These are phyloP conservation scores for Morus bassanus DNA, from an alignment of 2,797 vertebrate genomes.

Conservation along the genomic window DNA sequence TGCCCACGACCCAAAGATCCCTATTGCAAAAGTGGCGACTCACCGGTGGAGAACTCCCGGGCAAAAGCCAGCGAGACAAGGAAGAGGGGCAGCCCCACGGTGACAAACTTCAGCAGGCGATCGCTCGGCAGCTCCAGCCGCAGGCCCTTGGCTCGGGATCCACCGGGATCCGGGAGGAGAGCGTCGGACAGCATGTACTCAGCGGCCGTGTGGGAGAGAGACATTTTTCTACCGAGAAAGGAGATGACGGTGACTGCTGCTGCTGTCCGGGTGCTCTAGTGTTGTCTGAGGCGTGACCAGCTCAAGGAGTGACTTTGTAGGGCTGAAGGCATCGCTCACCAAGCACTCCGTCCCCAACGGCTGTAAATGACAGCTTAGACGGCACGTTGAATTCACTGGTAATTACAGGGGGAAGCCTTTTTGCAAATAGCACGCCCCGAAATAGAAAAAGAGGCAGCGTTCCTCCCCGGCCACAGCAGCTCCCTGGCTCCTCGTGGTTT, in stretches of 20 bases:
- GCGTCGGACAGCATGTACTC: conserved; percentile 95
- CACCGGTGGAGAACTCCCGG: conserved; percentile 90
- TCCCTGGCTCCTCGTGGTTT: conserved; percentile 41
- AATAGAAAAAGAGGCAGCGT: neutral
- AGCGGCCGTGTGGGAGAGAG: conserved; percentile 87
- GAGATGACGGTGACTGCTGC: neutral
- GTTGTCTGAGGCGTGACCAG: neutral
- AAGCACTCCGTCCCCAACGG: neutral
- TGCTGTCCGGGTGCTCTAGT: neutral
- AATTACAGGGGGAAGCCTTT: conserved; percentile 55
- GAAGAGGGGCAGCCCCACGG: conserved; percentile 90
- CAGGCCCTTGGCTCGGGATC: conserved; percentile 77
- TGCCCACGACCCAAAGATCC: fast-evolving
- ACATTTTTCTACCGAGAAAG: conserved; percentile 74
- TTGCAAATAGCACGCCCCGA: neutral
- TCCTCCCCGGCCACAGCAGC: neutral
- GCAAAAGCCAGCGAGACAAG: conserved; percentile 92
- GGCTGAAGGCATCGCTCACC: neutral
- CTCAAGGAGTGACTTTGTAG: neutral
- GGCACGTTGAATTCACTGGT: neutral
- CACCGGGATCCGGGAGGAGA: conserved; percentile 80
- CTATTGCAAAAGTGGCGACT: neutral
- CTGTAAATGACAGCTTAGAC: neutral
- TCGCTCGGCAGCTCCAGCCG: conserved; percentile 92
- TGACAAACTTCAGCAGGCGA: conserved; percentile 88